Base-by-base conservation (phyloP, 2,888 invertebrate genomes). In the Agrochola litura region DNA sequence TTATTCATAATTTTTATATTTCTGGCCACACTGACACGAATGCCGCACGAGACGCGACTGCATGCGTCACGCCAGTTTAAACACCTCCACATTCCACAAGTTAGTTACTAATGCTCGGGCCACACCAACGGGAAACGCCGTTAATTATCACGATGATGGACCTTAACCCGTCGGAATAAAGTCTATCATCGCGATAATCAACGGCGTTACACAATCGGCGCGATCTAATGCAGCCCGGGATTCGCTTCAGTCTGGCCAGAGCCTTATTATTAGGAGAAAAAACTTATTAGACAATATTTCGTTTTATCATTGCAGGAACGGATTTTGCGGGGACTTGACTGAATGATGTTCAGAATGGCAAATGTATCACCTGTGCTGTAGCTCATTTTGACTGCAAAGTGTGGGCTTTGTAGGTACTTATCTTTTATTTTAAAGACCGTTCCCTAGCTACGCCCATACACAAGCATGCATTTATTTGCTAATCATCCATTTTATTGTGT, bases 1-100 rank as follows among this genome's bases (percentile, higher is more conserved):
- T 6, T 79, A 64, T 56, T 79, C 30, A 63, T 74, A 14, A n/a
- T 37, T 52, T 30, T n/a, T 10, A 37, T 12, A 9, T 37, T 16
- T 37, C 16, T n/a, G 22, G 37, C 9, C 22, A 67, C 22, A 52
- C 52, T 22, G 66, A 52, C 14, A 22, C 3, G 30, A 16, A 9
- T 9, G 2, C 22, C 49, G 14, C 2, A 22, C 66, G 8, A 12
- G 46, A 12, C 25, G 16, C 2, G 10, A 19, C 19, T 22, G 66
- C n/a, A n/a, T 10, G 41, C 16, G 64, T 9, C 30, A 30, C 8
- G 12, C 46, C 46, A 0, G 14, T 14, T 46, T 49, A 14, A 14
- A 66, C 43, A 25, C 10, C 10, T 65, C 16, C n/a, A 5, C 6
- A 43, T 6, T 65, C 16, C 43, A 5, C 6, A 43, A 43, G 10